Evolutionary conservation across 2,113 vertebrate genomes (phyloP), one percentile per base, ranked within the genome.

Genomic region (Clarias macrocephalus): DNA sequence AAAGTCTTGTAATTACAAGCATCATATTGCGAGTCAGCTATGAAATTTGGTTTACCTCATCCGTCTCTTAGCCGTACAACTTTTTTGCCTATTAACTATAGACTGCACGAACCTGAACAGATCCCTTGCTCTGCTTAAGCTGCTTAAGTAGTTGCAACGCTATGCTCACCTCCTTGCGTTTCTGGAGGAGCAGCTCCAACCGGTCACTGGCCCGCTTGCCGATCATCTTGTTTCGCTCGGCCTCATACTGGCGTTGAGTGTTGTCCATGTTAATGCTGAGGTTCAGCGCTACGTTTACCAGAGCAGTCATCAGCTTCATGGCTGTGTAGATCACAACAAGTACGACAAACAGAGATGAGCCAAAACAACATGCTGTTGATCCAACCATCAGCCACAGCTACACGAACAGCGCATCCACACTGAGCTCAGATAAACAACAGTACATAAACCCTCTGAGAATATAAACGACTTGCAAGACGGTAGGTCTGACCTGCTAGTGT

Each of bases 211-310:
- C 98, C 93, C 98, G 93, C 93, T 99, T 99, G 91, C 97, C 98
- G 88, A 99, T 97, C 42, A 99, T 99, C 95, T 99, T 99, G 94
- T 99, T 99, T 89, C 98, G 95, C 91, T 99, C 98, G 65, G 98
- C 94, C 91, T 99, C 98, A 68, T 99, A 99, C 72, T 99, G 98
- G 76, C 98, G 95, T 91, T 99, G 98, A 28, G 98, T 99, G 91
- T 99, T 99, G 95, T 99, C 98, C 98, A 99, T 99, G 95, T 99
- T 99, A 92, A 99, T 99, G 94, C 98, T 99, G 91, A 99, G 95
- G 94, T 99, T 99, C 91, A 99, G 95, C 88, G 98, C 98, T 95
- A 99, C 98, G 91, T 99, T 99, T 94, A 99, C 98, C 94, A 99
- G 95, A 89, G 98, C 98, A 48, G 98, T 99, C 98, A 99, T 99